phyloP scores from a whole-genome alignment of 2,797 vertebrate genomes.

The Rhinophrynus dorsalis region DNA sequence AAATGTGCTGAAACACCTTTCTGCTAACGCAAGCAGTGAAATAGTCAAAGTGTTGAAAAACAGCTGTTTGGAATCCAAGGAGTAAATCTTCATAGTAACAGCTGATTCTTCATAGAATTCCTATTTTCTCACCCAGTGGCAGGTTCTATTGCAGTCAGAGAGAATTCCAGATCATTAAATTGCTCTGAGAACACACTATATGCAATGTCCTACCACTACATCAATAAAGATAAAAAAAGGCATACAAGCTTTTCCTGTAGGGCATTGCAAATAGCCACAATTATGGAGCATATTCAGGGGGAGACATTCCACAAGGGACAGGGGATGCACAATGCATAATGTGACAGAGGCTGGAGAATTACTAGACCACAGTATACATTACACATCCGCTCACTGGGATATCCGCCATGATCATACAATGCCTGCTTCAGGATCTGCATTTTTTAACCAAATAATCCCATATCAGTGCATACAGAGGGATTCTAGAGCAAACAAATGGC shows the following conservation, averaged over 20 bases:
- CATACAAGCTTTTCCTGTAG: neutral
- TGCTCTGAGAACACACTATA: neutral
- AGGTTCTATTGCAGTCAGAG: conserved; percentile 18
- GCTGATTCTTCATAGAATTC: conserved; percentile 8
- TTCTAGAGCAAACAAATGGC: too few species aligned
- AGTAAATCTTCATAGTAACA: conserved; percentile 24
- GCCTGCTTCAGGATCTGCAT: neutral
- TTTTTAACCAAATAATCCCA: neutral
- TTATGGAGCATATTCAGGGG: conserved; percentile 14
- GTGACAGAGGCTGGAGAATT: conserved; percentile 5
- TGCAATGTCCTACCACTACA: conserved; percentile 11
- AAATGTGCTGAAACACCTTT: neutral
- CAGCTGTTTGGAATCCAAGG: too few species aligned
- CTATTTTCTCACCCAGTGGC: conserved; percentile 11
- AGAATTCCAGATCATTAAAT: conserved; percentile 24
- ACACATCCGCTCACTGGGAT: neutral
- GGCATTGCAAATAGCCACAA: neutral
- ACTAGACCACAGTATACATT: neutral
- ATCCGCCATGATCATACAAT: neutral
- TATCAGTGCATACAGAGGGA: too few species aligned
- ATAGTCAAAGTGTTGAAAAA: neutral
- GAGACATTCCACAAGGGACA: neutral
- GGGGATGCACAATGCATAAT: conserved; percentile 3
- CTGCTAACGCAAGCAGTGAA: neutral
- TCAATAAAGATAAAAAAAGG: neutral